Conservation (phyloP, 2,888 invertebrate species). For the Helleia helle region DNA sequence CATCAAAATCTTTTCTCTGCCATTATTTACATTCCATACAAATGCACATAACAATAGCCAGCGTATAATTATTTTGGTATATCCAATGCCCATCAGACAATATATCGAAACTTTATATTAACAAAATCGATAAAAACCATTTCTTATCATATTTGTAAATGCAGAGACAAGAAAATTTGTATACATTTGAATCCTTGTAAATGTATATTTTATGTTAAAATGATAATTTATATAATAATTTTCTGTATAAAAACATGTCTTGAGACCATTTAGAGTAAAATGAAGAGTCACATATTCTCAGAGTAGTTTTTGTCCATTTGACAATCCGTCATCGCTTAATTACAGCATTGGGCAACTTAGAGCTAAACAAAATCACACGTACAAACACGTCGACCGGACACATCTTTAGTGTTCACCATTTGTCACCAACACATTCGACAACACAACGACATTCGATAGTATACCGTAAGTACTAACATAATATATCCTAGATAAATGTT, state of each 20-base stretch:
- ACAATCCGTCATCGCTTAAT: conserved; percentile 3
- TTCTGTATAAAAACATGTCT: conserved; percentile 4
- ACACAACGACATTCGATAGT: too few species aligned
- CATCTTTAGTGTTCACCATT: conserved; percentile 1
- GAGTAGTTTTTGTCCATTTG: not conserved
- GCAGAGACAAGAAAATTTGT: conserved; percentile 52
- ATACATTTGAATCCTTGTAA: too few species aligned
- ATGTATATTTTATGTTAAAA: conserved; percentile 2
- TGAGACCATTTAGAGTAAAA: not conserved
- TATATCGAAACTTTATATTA: conserved; percentile 16
- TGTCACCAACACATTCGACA: conserved; percentile 6
- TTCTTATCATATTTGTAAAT: conserved; percentile 63
- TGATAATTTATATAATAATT: not conserved
- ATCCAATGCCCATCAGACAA: conserved; percentile 20
- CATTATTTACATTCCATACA: not conserved
- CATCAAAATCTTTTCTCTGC: not conserved
- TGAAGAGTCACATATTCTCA: not conserved
- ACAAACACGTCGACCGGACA: conserved; percentile 1
- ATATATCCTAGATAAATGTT: conserved; percentile 7
- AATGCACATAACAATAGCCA: not conserved
- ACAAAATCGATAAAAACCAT: conserved; percentile 39
- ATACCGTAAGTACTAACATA: conserved; percentile 10
- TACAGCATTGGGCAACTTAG: not conserved
- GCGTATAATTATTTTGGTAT: conserved; percentile 18
- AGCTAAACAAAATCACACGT: conserved; percentile 3